Percentiles rank a stretch among this genome's conserved stretches.
Evolutionary conservation across 2,888 invertebrate species (phyloP).

Genomic region (Cynaeus angustus): DNA sequence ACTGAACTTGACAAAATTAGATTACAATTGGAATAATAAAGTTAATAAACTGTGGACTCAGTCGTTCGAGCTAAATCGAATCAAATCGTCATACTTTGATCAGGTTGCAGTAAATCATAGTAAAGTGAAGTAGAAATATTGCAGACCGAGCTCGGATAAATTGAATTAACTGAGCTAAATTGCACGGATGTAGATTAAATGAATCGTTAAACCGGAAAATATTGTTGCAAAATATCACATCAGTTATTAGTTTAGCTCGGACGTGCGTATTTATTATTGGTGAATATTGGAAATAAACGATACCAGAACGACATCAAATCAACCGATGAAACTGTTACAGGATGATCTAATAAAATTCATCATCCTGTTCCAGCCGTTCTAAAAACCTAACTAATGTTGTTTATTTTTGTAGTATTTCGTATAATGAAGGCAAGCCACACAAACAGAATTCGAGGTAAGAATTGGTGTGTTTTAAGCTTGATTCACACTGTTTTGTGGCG

Average conservation of each 20-base stretch:
- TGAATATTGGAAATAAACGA: slow-evolving; percentile 2
- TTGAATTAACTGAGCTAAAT: too few relatives aligned
- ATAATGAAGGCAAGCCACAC: slow-evolving; percentile 51
- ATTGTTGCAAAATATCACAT: too few relatives aligned
- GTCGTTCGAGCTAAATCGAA: too few relatives aligned
- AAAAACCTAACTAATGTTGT: slow-evolving; percentile 28
- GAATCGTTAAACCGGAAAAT: too few relatives aligned
- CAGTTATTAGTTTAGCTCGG: neutral
- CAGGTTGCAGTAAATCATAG: too few relatives aligned
- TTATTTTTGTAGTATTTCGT: slow-evolving; percentile 66
- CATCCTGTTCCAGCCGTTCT: neutral
- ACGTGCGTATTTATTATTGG: neutral
- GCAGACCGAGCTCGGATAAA: too few relatives aligned
- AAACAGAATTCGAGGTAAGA: slow-evolving; percentile 37
- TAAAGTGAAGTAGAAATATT: too few relatives aligned
- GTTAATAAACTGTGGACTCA: too few relatives aligned
- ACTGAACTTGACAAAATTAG: too few relatives aligned
- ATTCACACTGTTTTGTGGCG: slow-evolving; percentile 28
- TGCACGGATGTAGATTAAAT: too few relatives aligned
- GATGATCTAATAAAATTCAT: neutral
- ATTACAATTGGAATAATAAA: too few relatives aligned
- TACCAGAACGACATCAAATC: neutral
- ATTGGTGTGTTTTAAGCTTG: slow-evolving; percentile 38
- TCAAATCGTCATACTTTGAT: too few relatives aligned
- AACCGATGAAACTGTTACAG: neutral